Base-by-base conservation (phyloP, 2,113 vertebrate species). In the Eulemur rufifrons region DNA sequence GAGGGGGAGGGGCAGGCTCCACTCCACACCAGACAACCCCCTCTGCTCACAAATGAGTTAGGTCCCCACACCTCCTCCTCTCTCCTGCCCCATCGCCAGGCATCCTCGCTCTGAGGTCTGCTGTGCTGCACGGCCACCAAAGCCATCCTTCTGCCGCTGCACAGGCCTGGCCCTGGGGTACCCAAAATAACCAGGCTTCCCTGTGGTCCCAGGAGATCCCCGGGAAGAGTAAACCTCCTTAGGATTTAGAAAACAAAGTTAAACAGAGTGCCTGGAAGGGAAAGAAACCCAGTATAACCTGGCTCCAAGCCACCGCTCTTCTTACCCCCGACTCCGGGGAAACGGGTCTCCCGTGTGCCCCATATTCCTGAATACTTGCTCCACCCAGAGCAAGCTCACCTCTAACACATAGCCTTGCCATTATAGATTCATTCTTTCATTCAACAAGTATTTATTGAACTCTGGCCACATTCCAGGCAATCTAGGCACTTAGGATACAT, bases 1-100 rank as follows among this genome's bases (percentile, higher is more conserved):
- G 91, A 83, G 97, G 54, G 37, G 93, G 92, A 71, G 86, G 80
- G 91, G 96, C 96, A 86, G 85, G 71, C 92, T n/a, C 89, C 87
- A 93, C 93, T 89, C 94, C 97, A 84, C 88, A 76, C 97, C 97
- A 97, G 10, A 52, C 96, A 97, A 95, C 93, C 32, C 63, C 91
- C 94, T 92, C 86, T 96, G 34, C 97, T 96, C 97, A 39, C 42
- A 39, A 42, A 7, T 42, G 37, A 66, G 37, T 21, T 3, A 32
- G 15, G 25, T 27, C 39, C 27, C 45, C 15, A 13, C 13, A 6
- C 32, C 23, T 50, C 6, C 52, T 0, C 23, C 69, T 13, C 56
- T n/a, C 45, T 56, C 42, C 39, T 18, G 59, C 7, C 15, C 18
- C 32, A 11, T 69, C n/a, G 5, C 71, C 17, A 2, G 1, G 61